A percentile compares a stretch with the other conserved stretches of the same genome.
These are phyloP conservation scores for Philhelius pedissequus DNA, from an alignment of 2,888 invertebrate genomes.

Conservation along the genomic window DNA sequence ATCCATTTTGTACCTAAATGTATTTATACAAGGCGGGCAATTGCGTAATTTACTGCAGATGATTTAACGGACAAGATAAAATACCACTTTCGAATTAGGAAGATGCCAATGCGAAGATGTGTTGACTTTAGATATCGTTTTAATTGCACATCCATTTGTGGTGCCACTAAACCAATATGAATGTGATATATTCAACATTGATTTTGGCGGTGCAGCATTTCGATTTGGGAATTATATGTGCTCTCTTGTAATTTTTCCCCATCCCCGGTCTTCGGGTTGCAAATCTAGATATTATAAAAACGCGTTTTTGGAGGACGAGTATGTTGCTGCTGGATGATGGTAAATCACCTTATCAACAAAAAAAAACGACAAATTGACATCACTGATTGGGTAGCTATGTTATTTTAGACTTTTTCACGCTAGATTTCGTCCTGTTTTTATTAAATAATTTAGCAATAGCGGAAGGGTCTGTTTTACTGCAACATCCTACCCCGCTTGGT, in stretches of 20 bases:
- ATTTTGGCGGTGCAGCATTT: slow-evolving; percentile 48
- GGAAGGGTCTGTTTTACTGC: no score
- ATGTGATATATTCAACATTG: slow-evolving; percentile 44
- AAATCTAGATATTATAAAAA: background rate
- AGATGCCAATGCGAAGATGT: slow-evolving; percentile 62
- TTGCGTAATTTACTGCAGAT: slow-evolving; percentile 45
- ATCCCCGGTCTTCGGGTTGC: background rate
- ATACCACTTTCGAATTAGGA: slow-evolving; percentile 66
- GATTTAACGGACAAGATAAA: slow-evolving; percentile 46
- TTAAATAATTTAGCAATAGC: no score
- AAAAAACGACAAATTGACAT: background rate
- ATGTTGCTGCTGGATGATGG: background rate
- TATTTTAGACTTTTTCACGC: no score
- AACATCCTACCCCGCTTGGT: no score
- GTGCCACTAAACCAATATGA: slow-evolving; percentile 55
- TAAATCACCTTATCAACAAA: background rate
- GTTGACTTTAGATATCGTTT: slow-evolving; percentile 50
- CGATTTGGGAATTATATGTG: slow-evolving; percentile 3
- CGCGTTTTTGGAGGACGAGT: background rate
- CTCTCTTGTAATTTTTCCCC: background rate
- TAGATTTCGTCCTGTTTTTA: no score
- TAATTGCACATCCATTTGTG: slow-evolving; percentile 64
- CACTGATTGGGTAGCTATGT: no score
- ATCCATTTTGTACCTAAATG: background rate
- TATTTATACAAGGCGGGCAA: slow-evolving; percentile 24